These are phyloP conservation scores for Antigone vipio DNA, from an alignment of 2,113 vertebrate species.

Conservation along the genomic window DNA sequence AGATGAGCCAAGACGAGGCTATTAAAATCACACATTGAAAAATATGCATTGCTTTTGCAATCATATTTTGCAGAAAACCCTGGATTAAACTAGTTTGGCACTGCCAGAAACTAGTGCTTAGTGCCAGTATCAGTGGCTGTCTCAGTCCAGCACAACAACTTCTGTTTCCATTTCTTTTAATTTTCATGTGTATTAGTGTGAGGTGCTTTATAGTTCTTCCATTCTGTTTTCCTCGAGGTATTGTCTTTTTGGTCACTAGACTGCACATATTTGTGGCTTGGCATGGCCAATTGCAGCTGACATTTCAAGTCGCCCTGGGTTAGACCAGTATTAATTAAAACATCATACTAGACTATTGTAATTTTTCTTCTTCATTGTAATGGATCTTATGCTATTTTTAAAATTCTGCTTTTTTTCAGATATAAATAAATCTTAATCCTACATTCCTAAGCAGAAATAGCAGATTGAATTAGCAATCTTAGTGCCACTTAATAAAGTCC, in stretches of 20 bases:
- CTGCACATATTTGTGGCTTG: background rate
- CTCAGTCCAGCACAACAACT: background rate
- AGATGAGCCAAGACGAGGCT: background rate
- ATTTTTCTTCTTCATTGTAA: background rate
- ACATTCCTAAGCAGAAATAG: background rate
- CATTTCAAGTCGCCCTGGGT: background rate
- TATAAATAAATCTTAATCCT: background rate
- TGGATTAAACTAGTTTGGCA: background rate
- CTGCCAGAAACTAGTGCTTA: background rate
- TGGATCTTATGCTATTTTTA: background rate
- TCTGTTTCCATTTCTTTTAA: background rate
- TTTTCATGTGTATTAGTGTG: background rate
- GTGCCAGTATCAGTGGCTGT: background rate
- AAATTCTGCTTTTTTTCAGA: background rate
- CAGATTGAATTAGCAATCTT: background rate
- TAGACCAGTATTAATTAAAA: conserved; percentile 44
- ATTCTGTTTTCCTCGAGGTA: background rate
- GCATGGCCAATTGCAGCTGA: background rate
- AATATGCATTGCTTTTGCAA: background rate
- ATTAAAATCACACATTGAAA: conserved; percentile 15
- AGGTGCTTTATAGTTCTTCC: background rate
- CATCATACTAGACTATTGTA: fast-evolving
- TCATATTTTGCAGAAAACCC: background rate
- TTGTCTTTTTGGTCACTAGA: background rate
- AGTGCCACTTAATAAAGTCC: background rate